These are phyloP conservation scores for Thunnus maccoyii DNA, from an alignment of 2,113 vertebrate genomes.

Conservation along the genomic window DNA sequence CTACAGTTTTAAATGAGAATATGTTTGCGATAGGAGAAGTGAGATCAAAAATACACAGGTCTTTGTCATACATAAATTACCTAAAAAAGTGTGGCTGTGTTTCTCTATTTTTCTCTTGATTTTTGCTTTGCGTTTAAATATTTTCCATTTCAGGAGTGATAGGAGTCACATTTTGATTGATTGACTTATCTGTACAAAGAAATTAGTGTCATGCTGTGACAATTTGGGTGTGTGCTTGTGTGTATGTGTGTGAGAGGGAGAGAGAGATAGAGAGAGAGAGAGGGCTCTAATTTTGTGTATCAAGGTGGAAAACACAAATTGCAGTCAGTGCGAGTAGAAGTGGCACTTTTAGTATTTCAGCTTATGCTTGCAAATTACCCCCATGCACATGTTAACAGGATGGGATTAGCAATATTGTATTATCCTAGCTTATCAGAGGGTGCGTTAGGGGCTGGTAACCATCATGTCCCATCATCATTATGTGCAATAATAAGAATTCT, in stretches of 20 bases:
- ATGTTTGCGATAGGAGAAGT: conserved; percentile 57
- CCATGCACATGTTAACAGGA: neutral
- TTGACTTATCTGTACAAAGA: conserved; percentile 47
- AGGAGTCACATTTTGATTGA: conserved; percentile 47
- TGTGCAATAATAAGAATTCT: no score
- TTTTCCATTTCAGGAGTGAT: conserved; percentile 14
- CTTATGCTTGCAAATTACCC: neutral
- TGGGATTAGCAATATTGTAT: neutral
- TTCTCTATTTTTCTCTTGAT: neutral
- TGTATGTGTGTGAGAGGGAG: neutral
- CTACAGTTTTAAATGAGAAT: conserved; percentile 73
- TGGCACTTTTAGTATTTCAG: neutral
- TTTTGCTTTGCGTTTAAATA: conserved; percentile 1
- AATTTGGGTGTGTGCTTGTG: conserved; percentile 17
- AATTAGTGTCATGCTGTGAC: conserved; percentile 35
- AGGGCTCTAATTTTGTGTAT: neutral
- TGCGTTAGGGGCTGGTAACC: no score
- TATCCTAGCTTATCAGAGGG: no score
- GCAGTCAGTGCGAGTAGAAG: neutral
- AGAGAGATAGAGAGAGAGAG: neutral
- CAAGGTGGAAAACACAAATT: neutral
- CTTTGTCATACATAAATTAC: neutral
- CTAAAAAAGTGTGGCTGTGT: neutral
- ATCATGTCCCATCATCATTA: no score
- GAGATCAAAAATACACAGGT: neutral